Conservation (phyloP, 2,888 invertebrate species). For the Acleris literana region DNA sequence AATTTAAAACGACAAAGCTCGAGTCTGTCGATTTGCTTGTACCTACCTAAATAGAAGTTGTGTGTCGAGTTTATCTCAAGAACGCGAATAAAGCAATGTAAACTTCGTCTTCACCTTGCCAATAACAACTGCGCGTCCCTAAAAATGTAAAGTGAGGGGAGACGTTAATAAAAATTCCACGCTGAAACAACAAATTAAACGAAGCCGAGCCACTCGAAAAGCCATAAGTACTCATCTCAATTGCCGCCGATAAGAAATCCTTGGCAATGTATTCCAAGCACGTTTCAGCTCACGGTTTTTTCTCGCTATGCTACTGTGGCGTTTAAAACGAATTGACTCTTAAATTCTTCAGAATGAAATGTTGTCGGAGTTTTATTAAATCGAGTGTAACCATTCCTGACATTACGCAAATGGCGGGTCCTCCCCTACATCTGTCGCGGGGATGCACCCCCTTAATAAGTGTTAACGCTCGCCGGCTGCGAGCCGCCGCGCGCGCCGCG, state of each 20-base stretch:
- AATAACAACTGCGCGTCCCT: conserved; percentile 59
- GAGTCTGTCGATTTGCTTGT: conserved; percentile 10
- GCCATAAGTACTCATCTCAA: conserved; percentile 84
- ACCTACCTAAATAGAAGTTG: not conserved
- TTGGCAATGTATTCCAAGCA: conserved; percentile 80
- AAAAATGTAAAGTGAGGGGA: conserved; percentile 78
- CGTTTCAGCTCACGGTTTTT: conserved; percentile 82
- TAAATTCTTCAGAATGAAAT: conserved; percentile 83
- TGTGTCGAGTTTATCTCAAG: conserved; percentile 29
- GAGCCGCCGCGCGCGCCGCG: conserved; percentile 53
- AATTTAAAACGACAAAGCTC: not conserved
- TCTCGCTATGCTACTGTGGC: conserved; percentile 77
- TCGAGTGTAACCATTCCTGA: conserved; percentile 83
- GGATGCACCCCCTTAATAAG: conserved; percentile 84
- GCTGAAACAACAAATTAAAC: conserved; percentile 84
- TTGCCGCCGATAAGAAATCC: conserved; percentile 83
- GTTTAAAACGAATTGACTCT: conserved; percentile 83
- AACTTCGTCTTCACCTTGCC: conserved; percentile 64
- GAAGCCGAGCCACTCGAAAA: conserved; percentile 83
- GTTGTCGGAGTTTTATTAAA: conserved; percentile 83
- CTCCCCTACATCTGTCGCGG: conserved; percentile 83
- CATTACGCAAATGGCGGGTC: conserved; percentile 82
- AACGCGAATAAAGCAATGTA: conserved; percentile 51
- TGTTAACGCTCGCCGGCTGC: conserved; percentile 82
- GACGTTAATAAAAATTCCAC: conserved; percentile 83